Base-by-base conservation (phyloP, 2,113 vertebrate genomes). In the Chaenogobius annularis region DNA sequence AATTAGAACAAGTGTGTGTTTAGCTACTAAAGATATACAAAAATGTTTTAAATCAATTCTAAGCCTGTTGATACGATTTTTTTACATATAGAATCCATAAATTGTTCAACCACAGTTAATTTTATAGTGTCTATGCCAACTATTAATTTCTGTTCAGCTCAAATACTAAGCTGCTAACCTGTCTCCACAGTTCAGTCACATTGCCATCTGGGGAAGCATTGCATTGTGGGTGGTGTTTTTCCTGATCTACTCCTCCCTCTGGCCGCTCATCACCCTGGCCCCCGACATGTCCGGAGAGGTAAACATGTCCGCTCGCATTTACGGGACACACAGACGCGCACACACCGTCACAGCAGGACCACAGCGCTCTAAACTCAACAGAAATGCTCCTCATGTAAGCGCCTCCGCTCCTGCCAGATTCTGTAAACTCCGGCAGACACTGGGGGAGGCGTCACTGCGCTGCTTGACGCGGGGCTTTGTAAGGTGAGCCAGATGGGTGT, bases 231-330 rank as follows among this genome's bases (percentile, higher is more conserved):
- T 99, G 79, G 95, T 99, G 89, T 98, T 99, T 88, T 99, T 99
- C 79, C 92, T 94, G 66, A 94, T 98, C 92, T 99, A 99, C 87
- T 97, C 97, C 48, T 97, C 95, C 35, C 89, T 99, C 63, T 99
- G 97, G 97, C 98, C 98, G 15, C 84, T 96, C 64, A 91, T 99
- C 82, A 94, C 97, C 2, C 92, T 99, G 92, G 97, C 98, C 77
- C 97, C 98, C 0, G 98, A 99, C 88, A 99, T 99, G 96, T 98
- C 97, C 48, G 98, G 98, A 93, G 95, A 99, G 97, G 98, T 99
- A 98, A 94, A 78, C 74, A 58, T 37, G 11, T 55, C 62, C 43
- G 7, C 40, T 6, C 15, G 20, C 75, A 61, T 63, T 56, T 50
- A 5, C 62, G 54, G 52, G 10, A 63, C 67, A 77, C 20, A 13